Conservation (phyloP, 2,797 vertebrate genomes). For the Microchirus variegatus region DNA sequence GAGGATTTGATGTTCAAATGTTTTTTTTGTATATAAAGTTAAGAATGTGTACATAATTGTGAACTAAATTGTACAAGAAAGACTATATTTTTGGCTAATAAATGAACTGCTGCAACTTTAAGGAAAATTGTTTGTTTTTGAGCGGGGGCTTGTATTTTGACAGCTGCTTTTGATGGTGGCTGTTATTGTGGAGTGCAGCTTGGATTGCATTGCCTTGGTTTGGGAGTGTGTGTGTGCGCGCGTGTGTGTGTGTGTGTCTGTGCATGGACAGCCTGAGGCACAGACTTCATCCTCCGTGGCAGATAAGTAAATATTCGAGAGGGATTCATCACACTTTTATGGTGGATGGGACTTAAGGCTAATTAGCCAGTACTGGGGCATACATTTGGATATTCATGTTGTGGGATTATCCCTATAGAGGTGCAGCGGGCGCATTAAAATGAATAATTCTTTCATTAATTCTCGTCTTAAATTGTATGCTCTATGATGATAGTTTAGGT, state of each 20-base stretch:
- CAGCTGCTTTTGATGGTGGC: conserved; percentile 61
- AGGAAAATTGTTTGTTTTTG: conserved; percentile 64
- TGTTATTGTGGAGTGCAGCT: conserved; percentile 53
- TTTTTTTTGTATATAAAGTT: conserved; percentile 99
- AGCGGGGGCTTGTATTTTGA: conserved; percentile 40
- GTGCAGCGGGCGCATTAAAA: conserved; percentile 71
- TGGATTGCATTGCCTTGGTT: conserved; percentile 41
- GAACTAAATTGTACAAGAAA: conserved; percentile 99
- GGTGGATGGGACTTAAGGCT: conserved; percentile 72
- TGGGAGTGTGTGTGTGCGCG: neutral
- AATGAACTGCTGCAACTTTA: conserved; percentile 98
- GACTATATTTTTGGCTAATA: conserved; percentile 99
- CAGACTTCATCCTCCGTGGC: conserved; percentile 64
- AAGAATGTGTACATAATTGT: conserved; percentile 99
- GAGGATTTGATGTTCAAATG: conserved; percentile 89
- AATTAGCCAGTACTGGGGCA: conserved; percentile 77
- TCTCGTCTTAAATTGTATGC: conserved; percentile 55
- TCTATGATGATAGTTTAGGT: conserved; percentile 56
- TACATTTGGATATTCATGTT: conserved; percentile 82
- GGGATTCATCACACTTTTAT: conserved; percentile 78
- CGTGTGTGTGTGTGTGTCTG: conserved; percentile 9
- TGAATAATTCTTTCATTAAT: conserved; percentile 75
- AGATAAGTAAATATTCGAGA: conserved; percentile 71
- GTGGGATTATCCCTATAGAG: conserved; percentile 75
- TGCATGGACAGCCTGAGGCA: conserved; percentile 60